Conservation (phyloP, 2,113 vertebrate species). For the Candoia aspera region DNA sequence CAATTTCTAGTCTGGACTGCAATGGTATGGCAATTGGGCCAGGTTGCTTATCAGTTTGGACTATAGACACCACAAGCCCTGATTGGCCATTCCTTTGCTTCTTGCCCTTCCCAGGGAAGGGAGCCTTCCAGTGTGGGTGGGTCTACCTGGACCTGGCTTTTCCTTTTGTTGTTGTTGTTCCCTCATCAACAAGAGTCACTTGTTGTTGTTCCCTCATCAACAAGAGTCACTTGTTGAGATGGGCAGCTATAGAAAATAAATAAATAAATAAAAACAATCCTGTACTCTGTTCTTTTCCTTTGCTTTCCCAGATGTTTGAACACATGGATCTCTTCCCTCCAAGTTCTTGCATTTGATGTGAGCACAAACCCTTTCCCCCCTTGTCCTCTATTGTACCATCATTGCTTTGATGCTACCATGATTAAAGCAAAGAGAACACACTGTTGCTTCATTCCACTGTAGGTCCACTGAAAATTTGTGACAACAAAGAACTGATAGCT, state of each 20-base stretch:
- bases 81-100: neutral
- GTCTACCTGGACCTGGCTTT: neutral
- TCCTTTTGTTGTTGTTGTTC: neutral
- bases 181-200: too few relatives aligned
- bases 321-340: neutral
- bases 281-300: neutral
- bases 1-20: neutral
- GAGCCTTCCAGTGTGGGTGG: too few relatives aligned
- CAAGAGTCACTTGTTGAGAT: too few relatives aligned
- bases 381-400: neutral
- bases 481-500: neutral
- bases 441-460: too few relatives aligned
- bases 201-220: too few relatives aligned
- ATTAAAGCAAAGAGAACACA: neutral
- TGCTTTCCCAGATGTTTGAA: neutral
- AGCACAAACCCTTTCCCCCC: neutral
- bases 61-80: neutral
- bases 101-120: neutral
- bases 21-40: neutral
- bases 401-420: neutral
- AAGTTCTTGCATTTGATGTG: neutral
- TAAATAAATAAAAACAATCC: neutral
- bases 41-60: neutral
- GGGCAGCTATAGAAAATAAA: too few relatives aligned
- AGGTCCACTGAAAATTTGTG: too few relatives aligned